phyloP scores from a whole-genome alignment of 1,140 invertebrate species.

The Heterodera carotae region DNA sequence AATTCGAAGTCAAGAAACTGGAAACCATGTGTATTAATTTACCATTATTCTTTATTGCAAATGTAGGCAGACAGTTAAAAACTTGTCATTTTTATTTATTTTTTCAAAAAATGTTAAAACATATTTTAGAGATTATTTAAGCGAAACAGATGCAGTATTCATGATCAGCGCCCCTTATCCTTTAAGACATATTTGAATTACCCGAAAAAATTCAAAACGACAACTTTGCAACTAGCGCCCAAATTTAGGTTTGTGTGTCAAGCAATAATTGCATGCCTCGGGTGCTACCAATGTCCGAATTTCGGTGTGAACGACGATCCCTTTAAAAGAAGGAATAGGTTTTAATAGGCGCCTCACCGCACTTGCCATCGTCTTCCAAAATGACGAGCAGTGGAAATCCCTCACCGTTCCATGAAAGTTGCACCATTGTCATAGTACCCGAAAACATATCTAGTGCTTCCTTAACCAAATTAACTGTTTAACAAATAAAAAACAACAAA shows the following conservation, averaged over 20 bases:
- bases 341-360: neutral
- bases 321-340: neutral
- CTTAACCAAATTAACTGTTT: neutral
- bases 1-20: slow-evolving; percentile 28
- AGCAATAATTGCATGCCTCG: neutral
- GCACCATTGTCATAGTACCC: slow-evolving; percentile 10
- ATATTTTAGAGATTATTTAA: no score
- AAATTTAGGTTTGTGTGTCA: no score
- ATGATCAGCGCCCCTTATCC: no score
- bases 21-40: neutral
- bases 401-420: slow-evolving; percentile 18
- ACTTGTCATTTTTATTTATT: no score
- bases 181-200: no score
- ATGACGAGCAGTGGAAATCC: slow-evolving; percentile 20
- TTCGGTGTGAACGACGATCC: slow-evolving; percentile 20
- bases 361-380: slow-evolving; percentile 18
- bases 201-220: no score
- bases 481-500: no score
- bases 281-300: slow-evolving; percentile 20
- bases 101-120: no score
- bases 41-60: no score
- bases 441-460: slow-evolving; percentile 29
- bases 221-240: no score
- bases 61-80: no score
- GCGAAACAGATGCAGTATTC: no score